These are phyloP conservation scores for Flabesymbios commensalis DNA, from an alignment of 2,888 invertebrate species.

Conservation along the genomic window DNA sequence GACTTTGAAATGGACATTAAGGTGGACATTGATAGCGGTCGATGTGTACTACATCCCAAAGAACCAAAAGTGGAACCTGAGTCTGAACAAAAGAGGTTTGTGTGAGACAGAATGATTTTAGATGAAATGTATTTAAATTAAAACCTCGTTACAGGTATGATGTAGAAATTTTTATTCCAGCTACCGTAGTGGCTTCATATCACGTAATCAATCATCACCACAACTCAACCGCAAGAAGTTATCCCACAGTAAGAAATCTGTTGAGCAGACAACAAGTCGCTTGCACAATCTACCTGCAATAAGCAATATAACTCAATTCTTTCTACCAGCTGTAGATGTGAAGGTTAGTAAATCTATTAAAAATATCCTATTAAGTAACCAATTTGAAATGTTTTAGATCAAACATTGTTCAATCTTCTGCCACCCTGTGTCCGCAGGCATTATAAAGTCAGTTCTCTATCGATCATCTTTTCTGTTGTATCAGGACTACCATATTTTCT, in stretches of 20 bases:
- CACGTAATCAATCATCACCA: constrained; percentile 4
- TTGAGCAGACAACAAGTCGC: neutral
- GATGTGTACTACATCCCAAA: constrained; percentile 89
- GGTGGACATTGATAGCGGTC: constrained; percentile 93
- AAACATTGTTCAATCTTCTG: too few relatives aligned
- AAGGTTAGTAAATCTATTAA: constrained; percentile 43
- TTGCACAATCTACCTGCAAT: constrained; percentile 6
- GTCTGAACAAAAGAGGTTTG: constrained; percentile 17
- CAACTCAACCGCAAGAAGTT: constrained; percentile 18
- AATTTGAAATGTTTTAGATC: too few relatives aligned
- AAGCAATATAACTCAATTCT: constrained; percentile 54
- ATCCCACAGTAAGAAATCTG: constrained; percentile 3
- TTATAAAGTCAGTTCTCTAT: too few relatives aligned
- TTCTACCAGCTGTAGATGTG: constrained; percentile 60
- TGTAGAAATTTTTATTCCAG: neutral
- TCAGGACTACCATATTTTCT: too few relatives aligned
- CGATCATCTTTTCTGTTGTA: too few relatives aligned
- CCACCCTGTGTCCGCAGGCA: too few relatives aligned
- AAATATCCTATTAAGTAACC: too few relatives aligned
- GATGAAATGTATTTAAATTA: neutral
- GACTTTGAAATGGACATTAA: constrained; percentile 96
- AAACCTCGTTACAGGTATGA: too few relatives aligned
- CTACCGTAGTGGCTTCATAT: too few relatives aligned
- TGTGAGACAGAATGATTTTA: neutral
- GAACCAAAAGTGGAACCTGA: constrained; percentile 26